Evolutionary conservation across 1,140 invertebrate genomes (phyloP), one percentile per base, ranked within the genome.

Genomic region (Probaryconus sp.): DNA sequence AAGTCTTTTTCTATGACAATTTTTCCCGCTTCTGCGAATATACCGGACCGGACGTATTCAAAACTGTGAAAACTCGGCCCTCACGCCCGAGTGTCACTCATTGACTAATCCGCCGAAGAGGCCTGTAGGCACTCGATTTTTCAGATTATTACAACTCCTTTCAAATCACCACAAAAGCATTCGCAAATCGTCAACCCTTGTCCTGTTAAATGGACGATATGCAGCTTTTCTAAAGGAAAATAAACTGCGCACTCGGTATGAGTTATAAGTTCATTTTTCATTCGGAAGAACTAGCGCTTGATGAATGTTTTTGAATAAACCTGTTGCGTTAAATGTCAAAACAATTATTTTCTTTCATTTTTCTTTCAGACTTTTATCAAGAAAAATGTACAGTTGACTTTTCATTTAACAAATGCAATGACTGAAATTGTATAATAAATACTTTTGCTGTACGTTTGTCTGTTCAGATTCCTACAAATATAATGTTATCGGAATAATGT

Each of bases 81-180:
- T 71, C 58, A 58, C 60, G 47, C 60, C 60, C 26, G 45, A 53
- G 61, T 72, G 69, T 72, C 69, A 65, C 51, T 72, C 53, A 37
- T 6, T 47, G 31, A 24, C 30, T 64, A 64, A 65, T 65, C 69
- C 35, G 13, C 30, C 31, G 9, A 38, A 45, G 63, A 43, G 30
- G 21, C 45, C 47, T 18, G 37, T 40, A 35, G 11, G 24, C 17
- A 64, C 61, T 61, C 61, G 55, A 73, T 65, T 65, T 67, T 61
- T 55, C 55, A n/a, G 31, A 70, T 56, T 69, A 58, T 63, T 58
- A 43, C 26, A 51, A 40, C n/a, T 7, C 43, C 13, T 58, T 51
- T 51, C 16, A 58, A 51, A 16, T 10, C 35, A 33, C 16, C 2
- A 58, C 43, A 64, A 56, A 48, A 37, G 20, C 7, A 5, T 20